These are phyloP conservation scores for Bedellia somnulentella DNA, from an alignment of 2,888 invertebrate species.

Conservation along the genomic window DNA sequence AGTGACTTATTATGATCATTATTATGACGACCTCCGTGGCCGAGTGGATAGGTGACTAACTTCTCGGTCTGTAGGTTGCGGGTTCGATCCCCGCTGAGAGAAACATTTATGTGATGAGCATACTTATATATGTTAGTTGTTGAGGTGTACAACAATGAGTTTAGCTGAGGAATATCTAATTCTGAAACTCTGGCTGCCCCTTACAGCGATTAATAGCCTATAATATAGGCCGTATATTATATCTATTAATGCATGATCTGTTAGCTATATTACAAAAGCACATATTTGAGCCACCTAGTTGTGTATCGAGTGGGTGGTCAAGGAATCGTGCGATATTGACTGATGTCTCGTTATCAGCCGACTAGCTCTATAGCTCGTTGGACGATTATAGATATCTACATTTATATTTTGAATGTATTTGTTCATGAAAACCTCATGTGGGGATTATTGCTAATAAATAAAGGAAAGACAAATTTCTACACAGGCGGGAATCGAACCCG, in stretches of 20 bases:
- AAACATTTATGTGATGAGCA: too few species aligned
- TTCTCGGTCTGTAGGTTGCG: too few species aligned
- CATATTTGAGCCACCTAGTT: constrained; percentile 38
- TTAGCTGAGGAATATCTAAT: too few species aligned
- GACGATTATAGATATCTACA: constrained; percentile 24
- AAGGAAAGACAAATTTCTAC: too few species aligned
- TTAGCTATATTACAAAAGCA: constrained; percentile 15
- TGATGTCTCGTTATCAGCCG: constrained; percentile 14
- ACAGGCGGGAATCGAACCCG: too few species aligned
- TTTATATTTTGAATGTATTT: background rate
- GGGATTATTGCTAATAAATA: too few species aligned
- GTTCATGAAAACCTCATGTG: too few species aligned
- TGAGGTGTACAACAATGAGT: background rate
- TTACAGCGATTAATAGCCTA: too few species aligned
- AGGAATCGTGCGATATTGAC: constrained; percentile 35
- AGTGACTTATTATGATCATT: background rate
- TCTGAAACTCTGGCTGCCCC: too few species aligned
- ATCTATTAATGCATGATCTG: background rate
- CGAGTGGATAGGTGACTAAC: too few species aligned
- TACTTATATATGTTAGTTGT: too few species aligned
- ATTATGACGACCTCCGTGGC: background rate
- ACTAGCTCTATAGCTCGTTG: constrained; percentile 8
- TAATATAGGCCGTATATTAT: background rate
- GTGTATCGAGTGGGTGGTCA: constrained; percentile 25
- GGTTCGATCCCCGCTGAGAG: too few species aligned